A percentile compares a stretch with the other conserved stretches of the same genome.
Conservation (phyloP, 2,113 vertebrate genomes). For the Anseranas semipalmata region DNA sequence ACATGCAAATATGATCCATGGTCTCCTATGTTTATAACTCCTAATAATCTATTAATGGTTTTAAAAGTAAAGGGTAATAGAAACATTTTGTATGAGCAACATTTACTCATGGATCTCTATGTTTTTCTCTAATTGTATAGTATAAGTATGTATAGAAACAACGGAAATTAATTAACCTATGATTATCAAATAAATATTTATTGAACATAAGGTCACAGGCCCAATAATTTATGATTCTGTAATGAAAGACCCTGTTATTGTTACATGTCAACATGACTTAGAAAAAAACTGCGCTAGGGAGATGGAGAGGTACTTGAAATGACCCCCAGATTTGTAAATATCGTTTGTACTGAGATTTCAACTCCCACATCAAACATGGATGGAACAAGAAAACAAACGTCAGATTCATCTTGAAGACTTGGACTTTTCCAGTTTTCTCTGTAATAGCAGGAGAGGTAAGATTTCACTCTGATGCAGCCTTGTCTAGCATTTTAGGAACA, state of each 20-base stretch:
- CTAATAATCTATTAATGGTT: constrained; percentile 80
- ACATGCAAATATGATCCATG: constrained; percentile 79
- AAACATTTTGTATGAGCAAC: constrained; percentile 68
- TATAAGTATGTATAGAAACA: constrained; percentile 20
- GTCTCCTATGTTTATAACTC: constrained; percentile 75
- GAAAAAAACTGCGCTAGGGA: not conserved
- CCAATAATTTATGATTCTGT: not conserved
- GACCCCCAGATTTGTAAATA: not conserved
- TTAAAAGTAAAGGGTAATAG: constrained; percentile 75
- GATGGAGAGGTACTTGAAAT: not conserved
- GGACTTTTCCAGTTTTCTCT: not conserved
- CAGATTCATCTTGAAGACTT: not conserved
- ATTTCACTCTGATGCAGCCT: not conserved
- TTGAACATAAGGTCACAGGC: not conserved
- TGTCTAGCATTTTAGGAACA: not conserved
- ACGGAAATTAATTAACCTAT: constrained; percentile 25
- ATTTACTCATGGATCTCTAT: constrained; percentile 36
- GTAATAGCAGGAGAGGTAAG: not conserved
- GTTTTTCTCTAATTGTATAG: constrained; percentile 47
- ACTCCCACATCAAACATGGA: not conserved
- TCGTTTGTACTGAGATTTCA: not conserved
- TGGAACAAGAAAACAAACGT: not conserved
- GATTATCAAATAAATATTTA: constrained; percentile 50
- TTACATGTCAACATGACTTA: not conserved
- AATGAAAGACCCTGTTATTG: not conserved